Evolutionary conservation across 2,888 invertebrate species (phyloP).

Genomic region (Ceraclea dissimilis): DNA sequence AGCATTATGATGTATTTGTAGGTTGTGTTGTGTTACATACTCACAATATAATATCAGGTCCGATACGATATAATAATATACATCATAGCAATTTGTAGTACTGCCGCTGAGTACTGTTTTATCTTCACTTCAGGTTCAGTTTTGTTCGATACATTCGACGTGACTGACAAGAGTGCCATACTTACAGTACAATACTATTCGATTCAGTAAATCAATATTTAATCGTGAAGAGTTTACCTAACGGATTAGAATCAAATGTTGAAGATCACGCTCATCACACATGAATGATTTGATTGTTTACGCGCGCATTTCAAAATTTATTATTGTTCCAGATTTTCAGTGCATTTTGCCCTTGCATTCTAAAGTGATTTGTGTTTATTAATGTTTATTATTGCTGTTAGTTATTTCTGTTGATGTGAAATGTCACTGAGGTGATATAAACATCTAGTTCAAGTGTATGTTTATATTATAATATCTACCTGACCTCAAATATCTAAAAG

Average conservation of each 20-base stretch:
- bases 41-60: too few species aligned
- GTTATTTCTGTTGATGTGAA: neutral
- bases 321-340: neutral
- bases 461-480: too few species aligned
- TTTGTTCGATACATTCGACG: slow-evolving; percentile 15
- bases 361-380: neutral
- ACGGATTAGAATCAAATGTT: neutral
- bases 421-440: too few species aligned
- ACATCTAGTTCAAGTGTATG: too few species aligned
- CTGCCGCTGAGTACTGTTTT: neutral
- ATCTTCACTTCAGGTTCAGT: slow-evolving; percentile 7
- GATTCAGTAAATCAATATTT: neutral
- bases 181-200: neutral
- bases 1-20: too few species aligned
- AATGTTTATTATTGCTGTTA: neutral
- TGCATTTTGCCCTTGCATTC: too few species aligned
- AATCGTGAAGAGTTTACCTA: neutral
- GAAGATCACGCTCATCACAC: neutral
- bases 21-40: too few species aligned
- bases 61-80: too few species aligned
- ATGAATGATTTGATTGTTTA: neutral
- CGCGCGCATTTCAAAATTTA: neutral
- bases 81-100: neutral
- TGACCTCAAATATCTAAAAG: too few species aligned
- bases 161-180: slow-evolving; percentile 14